These are phyloP conservation scores for Sitobion miscanthi DNA, from an alignment of 1,140 invertebrate genomes.

Conservation along the genomic window DNA sequence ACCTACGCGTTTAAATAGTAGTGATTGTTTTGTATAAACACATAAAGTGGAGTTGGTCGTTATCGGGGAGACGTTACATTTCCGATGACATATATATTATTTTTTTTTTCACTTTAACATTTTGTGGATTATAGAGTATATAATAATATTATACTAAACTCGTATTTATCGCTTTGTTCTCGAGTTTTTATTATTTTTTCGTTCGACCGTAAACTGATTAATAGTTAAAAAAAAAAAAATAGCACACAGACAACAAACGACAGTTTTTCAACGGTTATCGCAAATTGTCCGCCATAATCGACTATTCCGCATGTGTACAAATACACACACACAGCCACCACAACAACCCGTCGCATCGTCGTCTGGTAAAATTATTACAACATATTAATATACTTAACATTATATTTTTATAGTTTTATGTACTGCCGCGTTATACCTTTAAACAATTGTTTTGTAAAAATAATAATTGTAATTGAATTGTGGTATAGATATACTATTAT, in stretches of 20 bases:
- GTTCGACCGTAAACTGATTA: neutral
- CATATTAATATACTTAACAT: neutral
- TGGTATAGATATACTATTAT: neutral
- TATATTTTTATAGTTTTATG: neutral
- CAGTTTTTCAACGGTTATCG: conserved; percentile 22
- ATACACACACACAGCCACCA: neutral
- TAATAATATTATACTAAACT: conserved; percentile 5
- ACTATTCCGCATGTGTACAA: neutral
- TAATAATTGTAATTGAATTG: neutral
- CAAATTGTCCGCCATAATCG: neutral
- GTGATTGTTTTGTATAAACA: neutral
- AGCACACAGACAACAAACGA: conserved; percentile 33
- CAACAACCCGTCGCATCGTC: neutral
- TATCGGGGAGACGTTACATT: neutral
- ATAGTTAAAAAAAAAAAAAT: conserved; percentile 12
- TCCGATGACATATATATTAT: neutral
- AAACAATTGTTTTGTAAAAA: neutral
- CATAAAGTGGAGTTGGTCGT: neutral
- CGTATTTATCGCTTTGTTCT: conserved; percentile 14
- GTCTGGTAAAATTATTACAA: neutral
- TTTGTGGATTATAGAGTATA: neutral
- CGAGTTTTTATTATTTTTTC: conserved; percentile 2
- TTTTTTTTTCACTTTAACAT: neutral
- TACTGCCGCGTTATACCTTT: neutral
- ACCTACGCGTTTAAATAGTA: neutral